These are phyloP conservation scores for Kryptolebias ocellatus DNA, from an alignment of 2,797 vertebrate species.

Conservation along the genomic window DNA sequence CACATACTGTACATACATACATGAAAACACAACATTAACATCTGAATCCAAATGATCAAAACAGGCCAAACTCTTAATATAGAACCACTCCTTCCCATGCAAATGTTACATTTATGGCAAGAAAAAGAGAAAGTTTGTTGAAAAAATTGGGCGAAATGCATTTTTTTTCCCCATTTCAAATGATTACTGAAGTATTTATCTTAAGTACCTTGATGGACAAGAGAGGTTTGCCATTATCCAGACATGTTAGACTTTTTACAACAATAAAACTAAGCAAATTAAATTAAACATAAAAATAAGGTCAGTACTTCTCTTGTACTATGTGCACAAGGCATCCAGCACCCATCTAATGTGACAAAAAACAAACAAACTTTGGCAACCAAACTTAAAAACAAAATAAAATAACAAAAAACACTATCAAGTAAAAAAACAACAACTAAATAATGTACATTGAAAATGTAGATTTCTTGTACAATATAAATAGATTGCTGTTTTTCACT, in stretches of 20 bases:
- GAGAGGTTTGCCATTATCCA: not conserved
- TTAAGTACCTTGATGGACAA: not conserved
- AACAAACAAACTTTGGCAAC: not conserved
- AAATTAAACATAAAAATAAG: conserved; percentile 2
- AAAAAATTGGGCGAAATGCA: not conserved
- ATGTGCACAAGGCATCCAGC: not conserved
- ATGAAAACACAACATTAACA: conserved; percentile 12
- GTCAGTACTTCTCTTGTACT: not conserved
- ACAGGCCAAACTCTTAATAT: not conserved
- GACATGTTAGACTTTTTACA: not conserved
- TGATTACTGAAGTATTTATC: not conserved
- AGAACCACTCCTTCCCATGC: conserved; percentile 16
- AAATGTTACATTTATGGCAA: conserved; percentile 15
- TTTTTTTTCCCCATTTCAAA: not conserved
- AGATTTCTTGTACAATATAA: not conserved
- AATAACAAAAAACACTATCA: not conserved
- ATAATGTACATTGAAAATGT: not conserved
- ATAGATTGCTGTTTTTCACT: not conserved
- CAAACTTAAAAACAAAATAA: not conserved
- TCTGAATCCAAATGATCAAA: conserved; percentile 9
- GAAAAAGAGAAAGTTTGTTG: conserved; percentile 2
- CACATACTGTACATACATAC: not conserved
- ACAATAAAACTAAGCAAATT: not conserved
- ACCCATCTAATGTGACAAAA: not conserved
- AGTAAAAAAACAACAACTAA: conserved; percentile 1